Base-by-base conservation (phyloP, 2,797 vertebrate genomes). In the Triplophysa yarkandensis region DNA sequence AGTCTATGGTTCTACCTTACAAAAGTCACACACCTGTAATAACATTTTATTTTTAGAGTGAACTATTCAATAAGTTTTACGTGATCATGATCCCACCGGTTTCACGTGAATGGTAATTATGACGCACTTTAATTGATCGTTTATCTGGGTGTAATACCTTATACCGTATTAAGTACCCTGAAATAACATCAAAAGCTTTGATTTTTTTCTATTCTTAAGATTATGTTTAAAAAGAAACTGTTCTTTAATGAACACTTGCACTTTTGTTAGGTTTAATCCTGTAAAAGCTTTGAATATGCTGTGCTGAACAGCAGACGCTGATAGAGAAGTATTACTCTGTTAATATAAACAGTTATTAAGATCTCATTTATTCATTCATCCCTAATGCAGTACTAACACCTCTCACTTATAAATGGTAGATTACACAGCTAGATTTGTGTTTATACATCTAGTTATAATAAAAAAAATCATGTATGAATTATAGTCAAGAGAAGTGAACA, bases 351-450 rank as follows among this genome's bases (percentile, higher is more conserved):
- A 64, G 34, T 25, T 34, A 43, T 72, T 72, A 46, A 72, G 60
- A 64, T 25, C 48, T 64, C 17, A 71, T 66, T 55, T 68, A 62
- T 58, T 68, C 55, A 55, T 30, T 72, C 39, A 64, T 60, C 54
- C 60, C 60, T 46, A 77, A 68, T 50, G 36, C 41, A 61, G 27
- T 58, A 46, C 50, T 43, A 44, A 36, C 16, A 23, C 14, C 6
- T 48, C 60, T 61, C 23, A 17, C 48, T 57, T 16, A 39, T 60
- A 61, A 43, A 66, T 32, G 14, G 25, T 46, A n/a, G n/a, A n/a
- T n/a, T n/a, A 58, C 39, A 16, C 32, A 34, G 7, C 10, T 28
- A 54, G n/a, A 55, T 34, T 23, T 57, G 52, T 17, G 17, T 4
- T 17, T 70, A 16, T 4, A 34, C 4, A n/a, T 10, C 11, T 68